These are phyloP conservation scores for Pipra filicauda DNA, from an alignment of 2,113 vertebrate genomes.

Conservation along the genomic window DNA sequence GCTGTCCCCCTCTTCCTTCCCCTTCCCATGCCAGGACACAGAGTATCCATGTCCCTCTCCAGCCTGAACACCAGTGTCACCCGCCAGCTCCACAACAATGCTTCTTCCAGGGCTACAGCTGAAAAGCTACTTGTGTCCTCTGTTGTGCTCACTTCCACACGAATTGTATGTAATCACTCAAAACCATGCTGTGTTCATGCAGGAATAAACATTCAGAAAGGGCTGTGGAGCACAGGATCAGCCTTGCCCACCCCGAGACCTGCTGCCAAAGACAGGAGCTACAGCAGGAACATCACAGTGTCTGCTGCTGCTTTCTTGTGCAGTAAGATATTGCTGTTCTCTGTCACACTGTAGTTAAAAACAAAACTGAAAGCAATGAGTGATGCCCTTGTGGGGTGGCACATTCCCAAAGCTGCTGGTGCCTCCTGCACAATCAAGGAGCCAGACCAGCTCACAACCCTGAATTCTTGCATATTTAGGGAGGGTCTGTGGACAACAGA, in stretches of 20 bases:
- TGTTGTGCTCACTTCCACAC: rapidly evolving
- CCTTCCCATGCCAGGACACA: not conserved
- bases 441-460: not conserved
- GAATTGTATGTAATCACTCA: not conserved
- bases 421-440: not conserved
- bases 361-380: not conserved
- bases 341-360: not conserved
- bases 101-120: rapidly evolving
- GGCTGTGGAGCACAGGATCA: not conserved
- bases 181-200: rapidly evolving
- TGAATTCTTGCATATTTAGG: not conserved
- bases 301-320: not conserved
- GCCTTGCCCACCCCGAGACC: not conserved
- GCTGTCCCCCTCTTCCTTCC: too few species aligned
- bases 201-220: not conserved
- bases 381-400: not conserved
- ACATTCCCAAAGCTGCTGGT: rapidly evolving
- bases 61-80: not conserved
- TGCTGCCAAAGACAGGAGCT: not conserved
- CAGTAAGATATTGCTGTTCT: rapidly evolving
- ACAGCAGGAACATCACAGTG: not conserved
- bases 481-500: not conserved
- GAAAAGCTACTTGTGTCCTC: not conserved
- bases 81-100: not conserved
- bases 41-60: not conserved